These are phyloP conservation scores for Neoniphon sammara DNA, from an alignment of 2,797 vertebrate genomes.

Conservation along the genomic window DNA sequence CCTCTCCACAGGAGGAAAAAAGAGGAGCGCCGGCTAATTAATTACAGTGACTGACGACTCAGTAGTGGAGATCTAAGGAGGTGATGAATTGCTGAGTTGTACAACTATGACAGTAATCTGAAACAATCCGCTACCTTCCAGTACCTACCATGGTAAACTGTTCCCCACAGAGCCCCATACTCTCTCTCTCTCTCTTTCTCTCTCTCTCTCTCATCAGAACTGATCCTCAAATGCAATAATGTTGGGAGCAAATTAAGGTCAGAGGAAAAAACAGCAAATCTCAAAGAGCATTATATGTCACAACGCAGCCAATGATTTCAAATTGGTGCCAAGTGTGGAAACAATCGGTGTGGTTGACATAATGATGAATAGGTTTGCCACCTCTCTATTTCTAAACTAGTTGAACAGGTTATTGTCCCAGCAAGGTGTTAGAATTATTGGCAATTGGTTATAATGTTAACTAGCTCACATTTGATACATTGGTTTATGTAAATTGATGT, in stretches of 20 bases:
- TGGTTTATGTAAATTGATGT: too few species aligned
- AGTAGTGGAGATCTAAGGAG: constrained; percentile 53
- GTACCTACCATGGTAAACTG: constrained; percentile 36
- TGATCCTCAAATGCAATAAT: constrained; percentile 13
- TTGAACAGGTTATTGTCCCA: too few species aligned
- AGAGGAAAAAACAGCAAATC: constrained; percentile 21
- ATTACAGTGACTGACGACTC: constrained; percentile 72
- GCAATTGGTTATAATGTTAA: too few species aligned
- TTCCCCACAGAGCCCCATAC: constrained; percentile 36
- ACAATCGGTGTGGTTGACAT: too few species aligned
- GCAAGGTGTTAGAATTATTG: too few species aligned
- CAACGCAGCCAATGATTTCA: too few species aligned
- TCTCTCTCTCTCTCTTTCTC: constrained; percentile 38
- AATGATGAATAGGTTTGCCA: too few species aligned
- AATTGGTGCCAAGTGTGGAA: too few species aligned
- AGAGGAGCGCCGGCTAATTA: constrained; percentile 66
- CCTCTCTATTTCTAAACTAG: too few species aligned
- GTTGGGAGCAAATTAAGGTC: constrained; percentile 28
- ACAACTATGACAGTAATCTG: constrained; percentile 71
- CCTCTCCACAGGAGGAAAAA: constrained; percentile 38
- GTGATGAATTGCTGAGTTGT: constrained; percentile 62
- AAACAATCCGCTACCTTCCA: constrained; percentile 49
- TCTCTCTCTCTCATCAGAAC: constrained; percentile 12
- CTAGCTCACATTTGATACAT: too few species aligned
- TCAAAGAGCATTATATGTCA: neutral